Evolutionary conservation across 2,888 invertebrate species (phyloP).

Genomic region (Anoplius nigerrimus): DNA sequence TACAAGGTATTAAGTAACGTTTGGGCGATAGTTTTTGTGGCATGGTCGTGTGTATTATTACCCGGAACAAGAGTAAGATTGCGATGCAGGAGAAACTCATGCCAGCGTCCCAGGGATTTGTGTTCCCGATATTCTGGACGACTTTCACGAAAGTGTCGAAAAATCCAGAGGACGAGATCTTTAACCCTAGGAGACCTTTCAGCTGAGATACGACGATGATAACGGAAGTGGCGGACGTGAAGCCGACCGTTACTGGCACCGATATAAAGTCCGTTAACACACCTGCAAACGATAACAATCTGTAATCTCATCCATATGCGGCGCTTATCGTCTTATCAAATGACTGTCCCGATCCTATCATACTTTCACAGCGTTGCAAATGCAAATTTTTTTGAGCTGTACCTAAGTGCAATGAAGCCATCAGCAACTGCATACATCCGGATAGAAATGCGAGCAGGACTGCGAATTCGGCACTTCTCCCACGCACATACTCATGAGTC

Average conservation of each 20-base stretch:
- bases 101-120: conserved; percentile 82
- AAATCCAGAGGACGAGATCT: conserved; percentile 85
- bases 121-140: conserved; percentile 81
- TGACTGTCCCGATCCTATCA: not conserved
- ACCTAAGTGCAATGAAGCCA: conserved; percentile 91
- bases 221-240: conserved; percentile 93
- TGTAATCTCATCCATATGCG: conserved; percentile 2
- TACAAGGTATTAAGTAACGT: not conserved
- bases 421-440: conserved; percentile 86
- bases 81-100: conserved; percentile 86
- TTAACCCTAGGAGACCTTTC: conserved; percentile 84
- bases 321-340: not conserved
- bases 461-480: conserved; percentile 86
- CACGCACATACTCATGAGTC: conserved; percentile 87
- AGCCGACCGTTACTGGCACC: conserved; percentile 91
- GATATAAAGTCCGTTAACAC: conserved; percentile 93
- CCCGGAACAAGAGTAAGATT: conserved; percentile 84
- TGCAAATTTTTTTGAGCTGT: no score
- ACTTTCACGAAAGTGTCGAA: conserved; percentile 85
- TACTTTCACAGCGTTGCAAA: conserved; percentile 52
- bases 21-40: not conserved
- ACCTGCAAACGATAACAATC: conserved; percentile 76
- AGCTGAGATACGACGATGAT: conserved; percentile 92
- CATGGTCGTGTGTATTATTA: conserved; percentile 73
- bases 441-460: conserved; percentile 89